phyloP scores from a whole-genome alignment of 2,797 vertebrate species.

The Margarornis squamiger region DNA sequence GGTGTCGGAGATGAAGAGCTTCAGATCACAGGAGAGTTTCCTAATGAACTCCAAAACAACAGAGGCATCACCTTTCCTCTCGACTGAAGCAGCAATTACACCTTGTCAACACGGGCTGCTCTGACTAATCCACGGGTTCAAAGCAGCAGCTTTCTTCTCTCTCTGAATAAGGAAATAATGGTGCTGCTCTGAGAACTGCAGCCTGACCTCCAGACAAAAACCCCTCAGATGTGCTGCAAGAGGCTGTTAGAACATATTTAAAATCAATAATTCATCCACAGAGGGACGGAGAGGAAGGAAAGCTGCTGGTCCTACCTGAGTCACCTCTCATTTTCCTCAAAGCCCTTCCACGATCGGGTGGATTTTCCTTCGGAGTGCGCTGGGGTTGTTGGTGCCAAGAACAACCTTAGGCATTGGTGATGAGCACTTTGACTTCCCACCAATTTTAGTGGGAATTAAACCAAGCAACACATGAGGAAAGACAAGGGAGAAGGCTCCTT shows the following conservation, averaged over 20 bases:
- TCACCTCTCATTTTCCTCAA: constrained; percentile 6
- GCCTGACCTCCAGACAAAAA: background rate
- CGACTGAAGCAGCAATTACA: constrained; percentile 27
- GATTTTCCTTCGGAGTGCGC: background rate
- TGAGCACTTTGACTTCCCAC: background rate
- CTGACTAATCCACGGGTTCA: constrained; percentile 52
- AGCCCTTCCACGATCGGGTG: background rate
- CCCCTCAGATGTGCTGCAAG: background rate
- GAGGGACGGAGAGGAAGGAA: background rate
- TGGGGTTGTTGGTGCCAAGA: background rate
- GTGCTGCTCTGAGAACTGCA: background rate
- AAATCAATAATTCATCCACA: constrained; percentile 22
- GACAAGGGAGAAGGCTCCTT: background rate
- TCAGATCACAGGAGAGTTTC: constrained; percentile 19
- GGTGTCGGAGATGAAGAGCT: background rate
- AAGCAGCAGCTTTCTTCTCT: constrained; percentile 12
- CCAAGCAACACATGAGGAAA: background rate
- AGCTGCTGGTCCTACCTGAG: background rate
- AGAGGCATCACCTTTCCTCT: constrained; percentile 5
- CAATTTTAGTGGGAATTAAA: background rate
- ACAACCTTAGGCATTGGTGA: background rate
- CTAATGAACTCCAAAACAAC: constrained; percentile 28
- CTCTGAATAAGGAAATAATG: constrained; percentile 26
- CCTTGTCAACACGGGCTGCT: constrained; percentile 36
- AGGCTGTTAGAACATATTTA: background rate